These are phyloP conservation scores for Stomorhina lunata DNA, from an alignment of 2,888 invertebrate species.

Conservation along the genomic window DNA sequence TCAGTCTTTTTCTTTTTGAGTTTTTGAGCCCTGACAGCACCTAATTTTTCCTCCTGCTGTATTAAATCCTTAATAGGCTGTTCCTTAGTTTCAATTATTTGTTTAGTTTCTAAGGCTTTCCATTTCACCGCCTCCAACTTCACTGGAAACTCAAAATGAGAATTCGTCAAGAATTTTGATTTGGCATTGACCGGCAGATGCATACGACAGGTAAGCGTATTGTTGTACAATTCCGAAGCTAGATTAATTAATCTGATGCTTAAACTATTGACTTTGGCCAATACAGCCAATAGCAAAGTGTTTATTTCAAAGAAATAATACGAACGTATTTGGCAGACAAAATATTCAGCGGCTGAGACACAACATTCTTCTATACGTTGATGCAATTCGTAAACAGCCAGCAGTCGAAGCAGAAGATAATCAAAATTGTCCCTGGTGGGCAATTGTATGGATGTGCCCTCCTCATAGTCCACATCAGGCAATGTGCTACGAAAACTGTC, in stretches of 20 bases:
- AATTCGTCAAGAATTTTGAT: slow-evolving; percentile 66
- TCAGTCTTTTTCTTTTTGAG: slow-evolving; percentile 68
- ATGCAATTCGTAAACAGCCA: slow-evolving; percentile 72
- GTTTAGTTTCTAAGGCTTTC: background rate
- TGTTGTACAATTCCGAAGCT: slow-evolving; percentile 71
- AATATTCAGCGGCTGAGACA: slow-evolving; percentile 72
- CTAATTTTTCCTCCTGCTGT: slow-evolving; percentile 24
- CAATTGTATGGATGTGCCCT: slow-evolving; percentile 68
- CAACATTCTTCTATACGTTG: slow-evolving; percentile 74
- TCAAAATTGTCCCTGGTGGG: slow-evolving; percentile 74
- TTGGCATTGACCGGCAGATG: slow-evolving; percentile 71
- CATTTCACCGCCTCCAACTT: slow-evolving; percentile 54
- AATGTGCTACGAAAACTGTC: slow-evolving; percentile 72
- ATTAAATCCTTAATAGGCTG: slow-evolving; percentile 11
- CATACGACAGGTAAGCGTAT: slow-evolving; percentile 65
- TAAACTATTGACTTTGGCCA: slow-evolving; percentile 73
- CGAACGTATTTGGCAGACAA: slow-evolving; percentile 71
- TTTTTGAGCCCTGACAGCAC: slow-evolving; percentile 61
- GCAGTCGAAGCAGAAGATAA: slow-evolving; percentile 72
- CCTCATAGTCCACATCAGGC: slow-evolving; percentile 71
- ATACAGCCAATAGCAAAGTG: slow-evolving; percentile 73
- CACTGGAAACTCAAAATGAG: slow-evolving; percentile 68
- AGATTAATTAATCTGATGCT: slow-evolving; percentile 68
- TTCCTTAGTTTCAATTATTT: background rate
- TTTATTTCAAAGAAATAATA: slow-evolving; percentile 76